phyloP scores from a whole-genome alignment of 2,113 vertebrate species.

The Meriones unguiculatus region DNA sequence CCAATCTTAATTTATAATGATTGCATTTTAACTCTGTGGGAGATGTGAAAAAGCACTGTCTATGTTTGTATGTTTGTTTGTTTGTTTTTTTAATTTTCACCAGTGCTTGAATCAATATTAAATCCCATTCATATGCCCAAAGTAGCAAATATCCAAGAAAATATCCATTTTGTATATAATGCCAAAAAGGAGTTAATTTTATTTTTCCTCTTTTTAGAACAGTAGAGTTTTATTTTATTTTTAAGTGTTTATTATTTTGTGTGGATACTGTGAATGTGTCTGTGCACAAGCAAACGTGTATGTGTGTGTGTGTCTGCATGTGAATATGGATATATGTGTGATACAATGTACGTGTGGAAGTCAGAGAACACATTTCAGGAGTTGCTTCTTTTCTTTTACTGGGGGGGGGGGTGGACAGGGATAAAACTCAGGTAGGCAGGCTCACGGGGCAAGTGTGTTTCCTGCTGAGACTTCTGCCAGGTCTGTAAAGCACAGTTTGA shows the following conservation, averaged over 20 bases:
- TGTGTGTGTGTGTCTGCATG: not conserved
- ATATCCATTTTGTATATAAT: not conserved
- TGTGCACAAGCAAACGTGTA: not conserved
- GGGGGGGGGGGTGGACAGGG: not conserved
- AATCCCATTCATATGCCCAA: not conserved
- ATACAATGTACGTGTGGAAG: not conserved
- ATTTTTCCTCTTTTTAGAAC: not conserved
- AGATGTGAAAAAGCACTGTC: not conserved
- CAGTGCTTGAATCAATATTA: not conserved
- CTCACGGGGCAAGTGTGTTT: not conserved
- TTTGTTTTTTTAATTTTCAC: not conserved
- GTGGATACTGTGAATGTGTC: not conserved
- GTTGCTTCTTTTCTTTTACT: not conserved
- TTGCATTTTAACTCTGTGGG: not conserved
- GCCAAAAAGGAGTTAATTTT: not conserved
- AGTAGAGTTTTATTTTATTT: not conserved
- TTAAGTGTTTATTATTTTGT: not conserved
- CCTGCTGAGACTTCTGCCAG: not conserved
- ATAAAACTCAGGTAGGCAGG: not conserved
- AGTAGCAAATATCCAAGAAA: not conserved
- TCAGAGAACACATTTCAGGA: not conserved
- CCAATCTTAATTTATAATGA: not conserved
- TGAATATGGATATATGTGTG: not conserved
- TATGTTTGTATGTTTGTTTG: not conserved
- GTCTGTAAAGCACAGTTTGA: not conserved